phyloP scores from a whole-genome alignment of 2,113 vertebrate genomes.

The Polyodon spathula region DNA sequence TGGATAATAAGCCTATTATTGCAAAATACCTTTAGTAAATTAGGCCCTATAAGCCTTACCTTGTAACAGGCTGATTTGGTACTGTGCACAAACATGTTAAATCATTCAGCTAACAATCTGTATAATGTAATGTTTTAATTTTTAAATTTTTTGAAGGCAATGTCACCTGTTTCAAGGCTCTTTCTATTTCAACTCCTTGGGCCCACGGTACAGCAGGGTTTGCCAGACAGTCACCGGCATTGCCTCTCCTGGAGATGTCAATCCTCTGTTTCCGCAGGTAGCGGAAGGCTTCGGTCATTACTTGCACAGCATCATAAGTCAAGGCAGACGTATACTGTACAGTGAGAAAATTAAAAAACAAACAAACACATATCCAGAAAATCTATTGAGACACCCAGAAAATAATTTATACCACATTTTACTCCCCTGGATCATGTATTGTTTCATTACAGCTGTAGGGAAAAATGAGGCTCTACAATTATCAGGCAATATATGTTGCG shows the following conservation, averaged over 20 bases:
- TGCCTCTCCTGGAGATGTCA: constrained; percentile 86
- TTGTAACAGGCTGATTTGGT: too few relatives aligned
- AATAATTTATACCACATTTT: too few relatives aligned
- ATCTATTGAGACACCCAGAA: neutral
- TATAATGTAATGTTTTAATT: neutral
- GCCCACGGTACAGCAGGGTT: constrained; percentile 96
- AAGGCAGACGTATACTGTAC: constrained; percentile 88
- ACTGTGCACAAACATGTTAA: too few relatives aligned
- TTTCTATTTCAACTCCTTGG: constrained; percentile 93
- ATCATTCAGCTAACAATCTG: too few relatives aligned
- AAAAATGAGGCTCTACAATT: too few relatives aligned
- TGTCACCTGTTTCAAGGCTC: constrained; percentile 89
- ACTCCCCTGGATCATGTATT: too few relatives aligned
- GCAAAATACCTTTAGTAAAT: too few relatives aligned
- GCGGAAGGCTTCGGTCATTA: constrained; percentile 95
- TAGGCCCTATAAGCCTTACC: too few relatives aligned
- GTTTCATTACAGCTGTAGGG: too few relatives aligned
- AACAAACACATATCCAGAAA: neutral
- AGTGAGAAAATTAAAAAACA: constrained; percentile 31
- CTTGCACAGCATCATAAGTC: constrained; percentile 94
- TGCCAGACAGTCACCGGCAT: constrained; percentile 92
- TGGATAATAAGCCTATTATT: too few relatives aligned
- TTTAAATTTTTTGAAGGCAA: constrained; percentile 1
- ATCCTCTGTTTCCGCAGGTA: constrained; percentile 90
- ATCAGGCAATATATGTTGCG: too few relatives aligned